A percentile compares a stretch with the other conserved stretches of the same genome.
Conservation (phyloP, 2,888 invertebrate genomes). For the Aporophyla nigra region DNA sequence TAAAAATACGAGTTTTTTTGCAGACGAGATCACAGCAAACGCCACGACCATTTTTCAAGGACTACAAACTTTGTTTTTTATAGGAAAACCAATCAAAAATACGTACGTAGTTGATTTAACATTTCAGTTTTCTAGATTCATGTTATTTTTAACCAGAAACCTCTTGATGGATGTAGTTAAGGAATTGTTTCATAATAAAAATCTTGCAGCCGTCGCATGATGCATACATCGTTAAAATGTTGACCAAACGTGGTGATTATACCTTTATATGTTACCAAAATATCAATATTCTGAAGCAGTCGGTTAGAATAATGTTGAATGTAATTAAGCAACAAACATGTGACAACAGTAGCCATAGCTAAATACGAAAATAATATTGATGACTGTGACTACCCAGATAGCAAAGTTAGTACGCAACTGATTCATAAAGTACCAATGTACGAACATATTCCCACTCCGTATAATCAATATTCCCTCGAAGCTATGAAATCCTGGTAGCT, state of each 20-base stretch:
- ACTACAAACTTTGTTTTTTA: constrained; percentile 6
- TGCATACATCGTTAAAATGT: not conserved
- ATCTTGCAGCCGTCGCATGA: not conserved
- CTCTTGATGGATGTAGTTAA: no score
- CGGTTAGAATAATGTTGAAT: no score
- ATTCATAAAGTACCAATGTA: no score
- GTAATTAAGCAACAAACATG: not conserved
- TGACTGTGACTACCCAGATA: no score
- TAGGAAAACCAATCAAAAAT: constrained; percentile 8
- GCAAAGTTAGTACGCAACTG: no score
- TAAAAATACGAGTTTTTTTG: constrained; percentile 42
- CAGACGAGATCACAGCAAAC: constrained; percentile 27
- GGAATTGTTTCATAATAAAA: not conserved
- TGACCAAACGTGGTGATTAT: not conserved
- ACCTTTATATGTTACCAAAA: no score
- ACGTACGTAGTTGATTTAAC: not conserved
- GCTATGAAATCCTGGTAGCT: not conserved
- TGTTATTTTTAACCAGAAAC: not conserved
- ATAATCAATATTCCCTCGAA: no score
- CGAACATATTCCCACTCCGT: not conserved
- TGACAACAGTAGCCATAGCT: not conserved
- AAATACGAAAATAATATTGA: not conserved
- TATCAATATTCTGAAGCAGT: not conserved
- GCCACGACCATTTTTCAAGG: constrained; percentile 31
- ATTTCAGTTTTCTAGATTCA: not conserved